These are phyloP conservation scores for Hestina assimilis DNA, from an alignment of 1,140 invertebrate species.

Conservation along the genomic window DNA sequence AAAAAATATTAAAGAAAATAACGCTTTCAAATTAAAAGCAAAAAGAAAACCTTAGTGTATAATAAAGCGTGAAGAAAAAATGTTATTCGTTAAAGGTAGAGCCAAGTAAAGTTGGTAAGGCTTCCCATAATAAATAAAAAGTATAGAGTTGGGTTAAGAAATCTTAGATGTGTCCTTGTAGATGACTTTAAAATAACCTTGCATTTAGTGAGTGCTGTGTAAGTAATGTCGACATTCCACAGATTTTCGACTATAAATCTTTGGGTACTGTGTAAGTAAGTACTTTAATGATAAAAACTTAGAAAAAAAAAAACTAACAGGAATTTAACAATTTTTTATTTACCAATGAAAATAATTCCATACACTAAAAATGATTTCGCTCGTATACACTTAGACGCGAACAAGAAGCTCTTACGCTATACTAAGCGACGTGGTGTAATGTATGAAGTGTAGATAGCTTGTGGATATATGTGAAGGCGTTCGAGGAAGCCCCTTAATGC, in stretches of 20 bases:
- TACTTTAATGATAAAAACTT: neutral
- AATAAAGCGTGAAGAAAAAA: too few species aligned
- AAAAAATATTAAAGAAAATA: too few species aligned
- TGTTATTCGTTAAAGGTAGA: too few species aligned
- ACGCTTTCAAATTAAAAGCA: too few species aligned
- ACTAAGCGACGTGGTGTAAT: constrained; percentile 32
- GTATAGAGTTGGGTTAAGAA: too few species aligned
- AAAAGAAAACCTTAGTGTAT: too few species aligned
- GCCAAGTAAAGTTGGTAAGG: too few species aligned
- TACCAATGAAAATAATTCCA: too few species aligned
- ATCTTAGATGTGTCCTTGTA: neutral
- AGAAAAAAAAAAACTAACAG: neutral
- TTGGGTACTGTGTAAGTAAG: neutral
- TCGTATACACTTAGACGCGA: neutral
- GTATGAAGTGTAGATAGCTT: constrained; percentile 52
- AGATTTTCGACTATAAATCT: too few species aligned
- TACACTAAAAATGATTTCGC: neutral
- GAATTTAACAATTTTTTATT: neutral
- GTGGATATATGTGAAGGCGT: constrained; percentile 69
- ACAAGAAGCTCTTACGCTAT: constrained; percentile 18
- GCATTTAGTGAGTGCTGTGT: neutral
- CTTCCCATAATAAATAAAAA: too few species aligned
- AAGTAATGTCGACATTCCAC: neutral
- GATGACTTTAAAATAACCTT: constrained; percentile 7
- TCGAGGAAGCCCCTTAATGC: constrained; percentile 75